A percentile compares a stretch with the other conserved stretches of the same genome.
phyloP scores from a whole-genome alignment of 2,888 invertebrate genomes.

The Eumerus sabulonum region DNA sequence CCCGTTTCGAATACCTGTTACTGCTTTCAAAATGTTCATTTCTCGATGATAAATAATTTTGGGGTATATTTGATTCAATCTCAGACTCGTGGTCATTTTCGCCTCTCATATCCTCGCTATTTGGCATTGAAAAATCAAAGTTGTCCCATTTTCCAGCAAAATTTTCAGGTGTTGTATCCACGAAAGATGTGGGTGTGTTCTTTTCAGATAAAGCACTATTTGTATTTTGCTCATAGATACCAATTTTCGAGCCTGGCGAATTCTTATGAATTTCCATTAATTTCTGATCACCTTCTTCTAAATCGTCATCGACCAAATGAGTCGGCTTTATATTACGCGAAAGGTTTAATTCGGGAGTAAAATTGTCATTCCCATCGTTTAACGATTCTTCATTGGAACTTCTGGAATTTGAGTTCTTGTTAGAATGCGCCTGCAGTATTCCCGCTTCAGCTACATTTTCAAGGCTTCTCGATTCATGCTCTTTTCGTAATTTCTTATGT shows the following conservation, averaged over 20 bases:
- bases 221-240: slow-evolving; percentile 79
- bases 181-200: slow-evolving; percentile 70
- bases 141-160: slow-evolving; percentile 82
- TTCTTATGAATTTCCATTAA: slow-evolving; percentile 19
- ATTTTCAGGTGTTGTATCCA: slow-evolving; percentile 82
- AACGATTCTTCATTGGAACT: slow-evolving; percentile 56
- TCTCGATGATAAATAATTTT: slow-evolving; percentile 29
- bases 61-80: slow-evolving; percentile 36
- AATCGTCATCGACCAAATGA: slow-evolving; percentile 30
- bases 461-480: slow-evolving; percentile 15
- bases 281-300: slow-evolving; percentile 74
- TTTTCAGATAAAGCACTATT: slow-evolving; percentile 71
- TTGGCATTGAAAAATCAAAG: slow-evolving; percentile 62
- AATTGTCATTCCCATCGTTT: slow-evolving; percentile 57
- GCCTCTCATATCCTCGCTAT: slow-evolving; percentile 49
- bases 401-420: slow-evolving; percentile 47
- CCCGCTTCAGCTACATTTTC: slow-evolving; percentile 51
- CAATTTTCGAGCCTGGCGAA: slow-evolving; percentile 71
- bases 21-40: slow-evolving; percentile 35
- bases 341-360: slow-evolving; percentile 62
- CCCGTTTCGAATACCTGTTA: slow-evolving; percentile 36
- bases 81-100: slow-evolving; percentile 49
- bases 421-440: slow-evolving; percentile 5
- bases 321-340: slow-evolving; percentile 10
- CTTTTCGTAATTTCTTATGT: slow-evolving; percentile 44